Conservation (phyloP, 2,113 vertebrate species). For the Ceyx cyanopectus region DNA sequence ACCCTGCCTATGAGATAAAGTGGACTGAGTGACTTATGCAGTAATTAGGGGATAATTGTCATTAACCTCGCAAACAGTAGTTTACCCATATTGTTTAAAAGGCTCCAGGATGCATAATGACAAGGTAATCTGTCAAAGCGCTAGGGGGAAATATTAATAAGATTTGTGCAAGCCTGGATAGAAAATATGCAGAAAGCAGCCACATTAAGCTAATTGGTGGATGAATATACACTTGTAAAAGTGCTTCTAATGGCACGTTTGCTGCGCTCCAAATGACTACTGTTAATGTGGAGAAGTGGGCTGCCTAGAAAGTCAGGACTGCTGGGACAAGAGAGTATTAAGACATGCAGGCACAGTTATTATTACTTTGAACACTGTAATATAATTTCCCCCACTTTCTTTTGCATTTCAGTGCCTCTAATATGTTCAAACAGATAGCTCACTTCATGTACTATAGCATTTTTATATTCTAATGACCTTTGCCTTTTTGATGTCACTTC, state of each 20-base stretch:
- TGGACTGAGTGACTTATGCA: constrained; percentile 91
- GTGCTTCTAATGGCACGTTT: constrained; percentile 99
- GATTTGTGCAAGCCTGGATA: constrained; percentile 91
- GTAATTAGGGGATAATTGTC: constrained; percentile 99
- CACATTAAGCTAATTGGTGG: constrained; percentile 99
- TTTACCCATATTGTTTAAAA: constrained; percentile 99
- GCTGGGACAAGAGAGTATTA: constrained; percentile 86
- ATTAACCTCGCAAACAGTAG: constrained; percentile 99
- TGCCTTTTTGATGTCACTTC: background rate
- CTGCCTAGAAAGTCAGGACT: constrained; percentile 87
- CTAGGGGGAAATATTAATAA: constrained; percentile 93
- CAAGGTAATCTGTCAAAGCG: constrained; percentile 99
- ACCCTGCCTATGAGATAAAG: constrained; percentile 92
- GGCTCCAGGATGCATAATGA: constrained; percentile 98
- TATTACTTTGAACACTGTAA: constrained; percentile 79
- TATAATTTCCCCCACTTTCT: constrained; percentile 68
- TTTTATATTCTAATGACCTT: constrained; percentile 20
- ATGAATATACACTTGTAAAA: constrained; percentile 99
- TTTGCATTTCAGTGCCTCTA: constrained; percentile 45
- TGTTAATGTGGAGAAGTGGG: constrained; percentile 93
- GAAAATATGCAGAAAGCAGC: constrained; percentile 96
- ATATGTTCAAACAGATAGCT: constrained; percentile 38
- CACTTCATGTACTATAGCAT: background rate
- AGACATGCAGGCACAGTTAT: constrained; percentile 80
- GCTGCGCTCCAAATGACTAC: constrained; percentile 92